Conservation (phyloP, 2,888 invertebrate genomes). For the Drosophila meridiana region DNA sequence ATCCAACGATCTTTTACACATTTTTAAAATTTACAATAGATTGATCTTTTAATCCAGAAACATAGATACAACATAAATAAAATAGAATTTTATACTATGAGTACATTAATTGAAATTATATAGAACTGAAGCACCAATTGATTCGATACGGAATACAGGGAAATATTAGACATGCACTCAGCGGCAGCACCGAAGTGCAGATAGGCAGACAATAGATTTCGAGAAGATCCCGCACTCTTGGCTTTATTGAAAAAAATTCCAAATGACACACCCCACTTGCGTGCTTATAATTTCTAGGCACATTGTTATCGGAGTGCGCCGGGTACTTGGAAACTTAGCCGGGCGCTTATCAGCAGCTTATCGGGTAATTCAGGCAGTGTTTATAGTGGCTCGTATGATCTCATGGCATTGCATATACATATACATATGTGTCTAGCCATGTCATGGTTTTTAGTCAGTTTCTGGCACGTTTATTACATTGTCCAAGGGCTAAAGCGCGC, state of each 20-base stretch:
- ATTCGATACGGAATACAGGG: neutral
- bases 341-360: slow-evolving; percentile 48
- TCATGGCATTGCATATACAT: slow-evolving; percentile 22
- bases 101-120: neutral
- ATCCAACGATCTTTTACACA: too few relatives aligned
- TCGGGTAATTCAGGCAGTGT: slow-evolving; percentile 42
- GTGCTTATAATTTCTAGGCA: slow-evolving; percentile 12
- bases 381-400: slow-evolving; percentile 49
- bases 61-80: neutral
- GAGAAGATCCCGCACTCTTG: neutral
- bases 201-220: slow-evolving; percentile 2
- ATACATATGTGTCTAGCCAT: slow-evolving; percentile 43
- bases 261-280: slow-evolving; percentile 9
- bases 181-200: neutral
- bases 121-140: neutral
- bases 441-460: slow-evolving; percentile 63
- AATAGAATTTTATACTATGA: neutral
- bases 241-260: neutral
- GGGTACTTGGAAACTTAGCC: slow-evolving; percentile 29
- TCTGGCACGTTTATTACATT: slow-evolving; percentile 34
- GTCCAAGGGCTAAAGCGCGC: slow-evolving; percentile 32
- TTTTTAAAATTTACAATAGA: too few relatives aligned
- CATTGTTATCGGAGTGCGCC: slow-evolving; percentile 43
- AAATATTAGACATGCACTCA: neutral
- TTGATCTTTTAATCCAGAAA: too few relatives aligned